Base-by-base conservation (phyloP, 2,797 vertebrate genomes). In the Pyrocephalus nanus region DNA sequence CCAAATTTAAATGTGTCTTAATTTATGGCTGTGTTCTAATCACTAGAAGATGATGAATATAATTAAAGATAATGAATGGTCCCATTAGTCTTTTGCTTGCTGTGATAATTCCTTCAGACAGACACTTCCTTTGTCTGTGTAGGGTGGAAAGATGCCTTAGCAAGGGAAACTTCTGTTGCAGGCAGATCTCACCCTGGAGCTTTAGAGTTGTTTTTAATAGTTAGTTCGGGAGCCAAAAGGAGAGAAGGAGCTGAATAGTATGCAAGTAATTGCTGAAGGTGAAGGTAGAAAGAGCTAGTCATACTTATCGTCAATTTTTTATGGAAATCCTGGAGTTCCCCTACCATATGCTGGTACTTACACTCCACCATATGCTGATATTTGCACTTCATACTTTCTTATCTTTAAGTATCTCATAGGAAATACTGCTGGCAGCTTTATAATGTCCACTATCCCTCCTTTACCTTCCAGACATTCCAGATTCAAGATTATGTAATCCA, bases 21-120 rank as follows among this genome's bases (percentile, higher is more conserved):
- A 98, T 97, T 97, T 97, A 97, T 94, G 85, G 95, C 92, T 96
- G 61, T 96, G 88, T 93, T 97, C 96, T 97, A 97, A 97, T 97
- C 93, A 97, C 96, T 94, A 97, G 96, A 97, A 97, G 97, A 97
- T 97, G 96, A 97, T 96, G 95, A 97, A 96, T 97, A 90, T 97
- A 98, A 97, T 98, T 97, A 97, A 97, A 86, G 78, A 91, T 96
- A 97, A 97, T 95, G 90, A 97, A 96, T 97, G 88, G 85, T 85
- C 94, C 93, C 89, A 96, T 97, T 97, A 95, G 94, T 97, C 95
- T 95, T 96, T 93, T 93, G 91, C 79, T 96, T 88, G 86, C 92
- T 96, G 88, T 88, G 88, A 96, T 96, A 95, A 96, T 97, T 89
- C 74, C 92, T 95, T 88, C 64, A 96, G 95, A 94, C 96, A 95